Base-by-base conservation (phyloP, 2,888 invertebrate genomes). In the Anthrax anthrax region DNA sequence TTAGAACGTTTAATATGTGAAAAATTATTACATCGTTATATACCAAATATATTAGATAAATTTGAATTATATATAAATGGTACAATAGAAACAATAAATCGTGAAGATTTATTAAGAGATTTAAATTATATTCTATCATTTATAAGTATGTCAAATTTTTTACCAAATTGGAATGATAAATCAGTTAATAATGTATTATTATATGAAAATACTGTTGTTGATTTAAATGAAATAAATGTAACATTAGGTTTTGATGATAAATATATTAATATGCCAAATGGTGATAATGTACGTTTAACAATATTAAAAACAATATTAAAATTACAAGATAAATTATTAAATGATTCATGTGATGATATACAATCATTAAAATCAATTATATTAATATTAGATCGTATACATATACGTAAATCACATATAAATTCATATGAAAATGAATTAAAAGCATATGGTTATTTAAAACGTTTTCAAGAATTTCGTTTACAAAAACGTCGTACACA, bases 301-400 rank as follows among this genome's bases (percentile, higher is more conserved):
- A 63, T 88, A 2, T 75, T 76, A 0, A 67, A 74, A 19, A 64
- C 78, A 2, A 69, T 87, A 58, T 70, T 76, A 40, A 68, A 71
- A 3, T 70, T 86, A 12, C 81, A 82, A 63, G 72, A 70, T 43
- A 74, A 76, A 56, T 71, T 90, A 64, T 64, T 86, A 46, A 63
- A 69, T 9, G 72, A 75, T 44, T 75, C 77, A 50, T 82, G 84
- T 53, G 89, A 90, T 57, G 87, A 91, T 58, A 88, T 85, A 0
- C 80, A 82, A 56, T 80, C 84, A 51, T 72, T 88, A 39, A 74
- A 75, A 50, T 60, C 59, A 56, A 65, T 72, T 65, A 70, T 51
- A 66, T 70, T 65, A 70, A 73, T 71, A 69, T 71, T 45, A 48
- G 55, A 54, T 29, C 44, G 50, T 8, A 43, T 55, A 13, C 49